Base-by-base conservation (phyloP, 2,113 vertebrate species). In the Sylvilagus bachmani region DNA sequence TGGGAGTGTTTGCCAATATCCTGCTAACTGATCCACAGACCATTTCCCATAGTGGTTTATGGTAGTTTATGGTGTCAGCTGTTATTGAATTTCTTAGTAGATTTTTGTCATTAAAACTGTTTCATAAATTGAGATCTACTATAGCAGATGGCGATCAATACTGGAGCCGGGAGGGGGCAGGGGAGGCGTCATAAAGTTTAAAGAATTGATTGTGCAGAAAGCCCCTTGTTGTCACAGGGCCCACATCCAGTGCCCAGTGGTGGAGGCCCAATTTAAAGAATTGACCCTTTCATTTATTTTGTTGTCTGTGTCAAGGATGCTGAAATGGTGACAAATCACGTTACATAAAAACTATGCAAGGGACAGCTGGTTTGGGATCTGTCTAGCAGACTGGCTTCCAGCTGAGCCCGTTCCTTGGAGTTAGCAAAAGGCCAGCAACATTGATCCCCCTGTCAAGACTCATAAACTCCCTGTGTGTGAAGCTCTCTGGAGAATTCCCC, bases 201-300 rank as follows among this genome's bases (percentile, higher is more conserved):
- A 74, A 83, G 53, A 89, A 85, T 1, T 51, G 31, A 31, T 51
- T 33, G 49, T 85, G 38, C 38, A n/a, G 51, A 80, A 90, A 53
- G 10, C 10, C 51, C 2, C 12, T 44, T 44, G 44, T 10, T 55
- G 49, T 86, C 73, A 67, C 33, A 75, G 61, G 67, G n/a, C 10
- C 21, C 16, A 5, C 13, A 7, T 66, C 67, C 29, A 27, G 19
- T 66, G 64, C 7, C 29, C 44, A 16, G 8, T 71, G 84, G 53
- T 27, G 61, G 53, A 89, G 12, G 9, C 62, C 49, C 64, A 27
- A 22, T 82, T 21, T 75, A 80, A 89, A 89, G 88, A 81, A 13
- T 36, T 64, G 55, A 92, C 75, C 24, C 38, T 83, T 82, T 86
- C 38, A 79, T 83, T 92, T 85, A 44, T 91, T 93, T 93, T 92